These are phyloP conservation scores for Resseliella maxima DNA, from an alignment of 2,888 invertebrate genomes.

Conservation along the genomic window DNA sequence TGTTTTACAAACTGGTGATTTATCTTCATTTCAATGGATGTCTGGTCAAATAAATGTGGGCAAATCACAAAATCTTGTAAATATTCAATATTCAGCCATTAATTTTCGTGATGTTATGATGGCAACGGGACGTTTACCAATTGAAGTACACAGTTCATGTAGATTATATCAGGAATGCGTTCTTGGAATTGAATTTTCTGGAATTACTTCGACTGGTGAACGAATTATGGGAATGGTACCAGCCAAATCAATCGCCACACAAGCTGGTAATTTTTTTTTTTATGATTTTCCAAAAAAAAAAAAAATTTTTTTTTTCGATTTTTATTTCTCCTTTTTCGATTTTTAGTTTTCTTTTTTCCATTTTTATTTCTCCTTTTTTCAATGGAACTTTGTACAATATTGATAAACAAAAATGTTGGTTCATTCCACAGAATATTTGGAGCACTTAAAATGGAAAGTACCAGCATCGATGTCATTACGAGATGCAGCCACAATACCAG, in stretches of 20 bases:
- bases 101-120: conserved; percentile 97
- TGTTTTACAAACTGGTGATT: conserved; percentile 82
- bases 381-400: too few relatives aligned
- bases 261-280: conserved; percentile 63
- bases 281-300: too few relatives aligned
- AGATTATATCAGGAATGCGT: conserved; percentile 75
- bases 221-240: conserved; percentile 75
- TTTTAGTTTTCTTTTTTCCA: too few relatives aligned
- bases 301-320: too few relatives aligned
- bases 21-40: conserved; percentile 86
- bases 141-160: conserved; percentile 80
- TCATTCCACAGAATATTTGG: background rate
- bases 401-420: too few relatives aligned
- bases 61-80: conserved; percentile 70
- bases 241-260: conserved; percentile 70
- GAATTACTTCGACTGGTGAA: conserved; percentile 71
- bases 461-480: conserved; percentile 79
- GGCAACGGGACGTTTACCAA: conserved; percentile 88
- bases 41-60: conserved; percentile 72
- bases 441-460: conserved; percentile 72
- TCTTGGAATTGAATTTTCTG: conserved; percentile 77
- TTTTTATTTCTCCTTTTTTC: too few relatives aligned
- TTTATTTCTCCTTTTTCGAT: too few relatives aligned
- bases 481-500: conserved; percentile 82
- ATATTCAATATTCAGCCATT: conserved; percentile 80